Conservation (phyloP, 2,113 vertebrate genomes). For the Macquaria australasica region DNA sequence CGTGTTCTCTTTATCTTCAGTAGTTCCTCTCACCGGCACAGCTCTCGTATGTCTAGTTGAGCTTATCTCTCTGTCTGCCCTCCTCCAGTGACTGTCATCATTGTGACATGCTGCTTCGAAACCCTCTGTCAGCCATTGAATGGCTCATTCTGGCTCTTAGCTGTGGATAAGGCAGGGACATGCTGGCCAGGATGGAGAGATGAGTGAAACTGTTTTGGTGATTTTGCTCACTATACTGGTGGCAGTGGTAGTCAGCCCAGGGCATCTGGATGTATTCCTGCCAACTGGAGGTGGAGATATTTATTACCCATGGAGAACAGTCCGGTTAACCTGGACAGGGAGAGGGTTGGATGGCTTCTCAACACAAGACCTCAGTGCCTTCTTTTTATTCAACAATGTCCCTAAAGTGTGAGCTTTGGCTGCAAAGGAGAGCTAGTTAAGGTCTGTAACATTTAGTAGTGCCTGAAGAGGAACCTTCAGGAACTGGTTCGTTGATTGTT, state of each 20-base stretch:
- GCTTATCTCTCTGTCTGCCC: conserved; percentile 74
- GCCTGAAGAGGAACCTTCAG: conserved; percentile 14
- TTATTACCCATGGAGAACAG: conserved; percentile 43
- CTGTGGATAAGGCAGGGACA: conserved; percentile 68
- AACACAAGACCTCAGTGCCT: conserved; percentile 11
- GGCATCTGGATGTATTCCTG: conserved; percentile 44
- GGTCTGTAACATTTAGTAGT: neutral
- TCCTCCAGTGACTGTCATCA: conserved; percentile 82
- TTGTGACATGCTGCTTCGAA: conserved; percentile 79
- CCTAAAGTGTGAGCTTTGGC: conserved; percentile 23
- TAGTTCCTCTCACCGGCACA: conserved; percentile 35
- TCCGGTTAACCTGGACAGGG: conserved; percentile 1
- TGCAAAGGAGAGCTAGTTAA: conserved; percentile 9
- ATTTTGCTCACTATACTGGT: conserved; percentile 31
- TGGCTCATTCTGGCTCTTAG: conserved; percentile 77
- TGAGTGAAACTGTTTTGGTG: conserved; percentile 48
- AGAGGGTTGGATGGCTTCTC: conserved; percentile 31
- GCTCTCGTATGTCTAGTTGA: conserved; percentile 32
- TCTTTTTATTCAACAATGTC: conserved; percentile 13
- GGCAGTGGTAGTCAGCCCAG: conserved; percentile 24
- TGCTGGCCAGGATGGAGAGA: conserved; percentile 58
- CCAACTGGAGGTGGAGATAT: conserved; percentile 41
- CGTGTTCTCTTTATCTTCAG: conserved; percentile 35
- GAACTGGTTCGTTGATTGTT: conserved; percentile 11
- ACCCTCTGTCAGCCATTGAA: conserved; percentile 69